Evolutionary conservation across 2,888 invertebrate species (phyloP), one percentile per base, ranked within the genome.

Genomic region (Macrostomum cliftonense): DNA sequence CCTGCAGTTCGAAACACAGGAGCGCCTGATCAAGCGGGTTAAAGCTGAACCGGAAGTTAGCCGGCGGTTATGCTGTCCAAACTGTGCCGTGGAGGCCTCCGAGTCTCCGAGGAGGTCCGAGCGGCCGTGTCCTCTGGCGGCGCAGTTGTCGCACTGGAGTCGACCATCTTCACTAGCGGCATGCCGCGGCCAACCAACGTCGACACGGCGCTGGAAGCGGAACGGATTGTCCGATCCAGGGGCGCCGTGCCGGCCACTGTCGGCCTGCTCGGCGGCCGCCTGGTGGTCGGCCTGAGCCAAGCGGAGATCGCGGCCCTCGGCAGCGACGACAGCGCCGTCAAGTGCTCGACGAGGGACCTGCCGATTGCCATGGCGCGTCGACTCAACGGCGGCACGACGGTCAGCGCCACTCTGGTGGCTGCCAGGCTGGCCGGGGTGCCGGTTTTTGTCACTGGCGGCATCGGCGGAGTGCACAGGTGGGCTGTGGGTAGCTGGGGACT

Each of bases 81-180:
- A 9, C 40, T 17, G 17, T 2, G 16, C 16, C 19, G 17, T 9
- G 56, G 49, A 20, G 37, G 50, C 17, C 42, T 65, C 9, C 43
- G 49, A 13, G 21, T 65, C 21, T 59, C 60, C 13, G 62, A 63
- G 14, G 69, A 70, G 57, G 80, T 89, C 46, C 64, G 64, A 48
- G 63, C 72, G 47, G 85, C 84, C 9, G 69, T 83, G 56, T 67
- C 71, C 47, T 69, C 73, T 43, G 71, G 74, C 28, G 72, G 75
- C 55, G 83, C 91, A 11, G 76, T 95, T 52, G 88, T 97, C 16
- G 91, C 93, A 1, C 73, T 97, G 57, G 97, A 97, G 74, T 89
- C 91, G 9, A 88, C 97, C 1, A 89, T 97, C 54, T 85, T 97
- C 53, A 93, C 93, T 1, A 95, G 97, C 72, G 97, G 97, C 40